Conservation (phyloP, 2,113 vertebrate genomes). For the Orthonyx spaldingii region DNA sequence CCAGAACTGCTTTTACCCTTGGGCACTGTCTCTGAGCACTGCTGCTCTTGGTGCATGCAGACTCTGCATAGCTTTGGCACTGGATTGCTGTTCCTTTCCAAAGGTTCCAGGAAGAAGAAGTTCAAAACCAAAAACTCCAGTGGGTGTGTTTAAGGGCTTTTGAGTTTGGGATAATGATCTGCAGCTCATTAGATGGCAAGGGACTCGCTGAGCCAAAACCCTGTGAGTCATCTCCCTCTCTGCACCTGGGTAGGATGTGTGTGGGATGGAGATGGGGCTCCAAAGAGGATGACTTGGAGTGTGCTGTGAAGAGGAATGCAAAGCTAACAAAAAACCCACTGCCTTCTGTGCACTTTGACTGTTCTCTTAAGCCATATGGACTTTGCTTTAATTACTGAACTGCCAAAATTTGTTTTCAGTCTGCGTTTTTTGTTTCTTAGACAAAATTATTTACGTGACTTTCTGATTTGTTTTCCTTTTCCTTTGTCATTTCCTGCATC, state of each 20-base stretch:
- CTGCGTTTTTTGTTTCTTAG: slow-evolving; percentile 4
- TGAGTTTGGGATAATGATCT: not conserved
- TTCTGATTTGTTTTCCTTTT: not conserved
- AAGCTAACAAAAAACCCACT: not conserved
- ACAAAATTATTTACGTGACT: not conserved
- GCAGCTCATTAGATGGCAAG: not conserved
- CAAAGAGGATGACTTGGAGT: not conserved
- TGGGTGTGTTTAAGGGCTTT: slow-evolving; percentile 47
- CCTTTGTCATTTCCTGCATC: not conserved
- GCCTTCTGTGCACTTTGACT: slow-evolving; percentile 64
- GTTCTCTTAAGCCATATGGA: slow-evolving; percentile 72
- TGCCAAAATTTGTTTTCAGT: not conserved
- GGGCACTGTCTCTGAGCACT: not conserved
- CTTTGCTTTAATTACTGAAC: slow-evolving; percentile 55
- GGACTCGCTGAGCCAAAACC: not conserved
- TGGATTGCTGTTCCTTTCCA: slow-evolving; percentile 7
- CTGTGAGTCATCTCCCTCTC: not conserved
- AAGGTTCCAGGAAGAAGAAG: slow-evolving; percentile 2
- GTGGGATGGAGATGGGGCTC: slow-evolving; percentile 28
- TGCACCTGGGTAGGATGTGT: slow-evolving; percentile 8
- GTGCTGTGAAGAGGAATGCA: not conserved
- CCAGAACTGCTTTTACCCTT: not conserved
- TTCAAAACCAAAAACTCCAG: slow-evolving; percentile 65
- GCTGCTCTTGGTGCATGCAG: not conserved
- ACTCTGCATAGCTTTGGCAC: not conserved